A percentile compares a stretch with the other conserved stretches of the same genome.
Evolutionary conservation across 2,888 invertebrate species (phyloP).

Genomic region (Drosophila pseudotakahashii): DNA sequence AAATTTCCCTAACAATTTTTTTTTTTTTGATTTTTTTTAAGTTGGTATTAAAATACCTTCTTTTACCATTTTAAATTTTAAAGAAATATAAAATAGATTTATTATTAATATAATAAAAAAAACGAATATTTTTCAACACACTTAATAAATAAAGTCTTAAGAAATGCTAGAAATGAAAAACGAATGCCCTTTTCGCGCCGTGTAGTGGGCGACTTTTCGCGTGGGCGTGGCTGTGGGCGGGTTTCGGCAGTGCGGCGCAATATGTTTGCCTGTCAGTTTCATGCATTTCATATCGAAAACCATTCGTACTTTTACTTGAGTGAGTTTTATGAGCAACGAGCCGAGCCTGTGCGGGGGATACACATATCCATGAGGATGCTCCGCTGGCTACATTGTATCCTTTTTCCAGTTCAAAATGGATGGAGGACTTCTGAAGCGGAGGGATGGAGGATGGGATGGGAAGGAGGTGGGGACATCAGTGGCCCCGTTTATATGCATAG

Average conservation of each 20-base stretch:
- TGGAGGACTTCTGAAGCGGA: background rate
- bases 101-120: too few relatives aligned
- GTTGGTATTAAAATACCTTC: too few relatives aligned
- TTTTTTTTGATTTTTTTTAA: too few relatives aligned
- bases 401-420: constrained; percentile 35
- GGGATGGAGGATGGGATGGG: background rate
- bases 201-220: constrained; percentile 9
- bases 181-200: background rate
- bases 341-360: constrained; percentile 54
- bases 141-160: too few relatives aligned
- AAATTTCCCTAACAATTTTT: too few relatives aligned
- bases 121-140: too few relatives aligned
- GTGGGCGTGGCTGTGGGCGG: constrained; percentile 3
- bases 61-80: too few relatives aligned
- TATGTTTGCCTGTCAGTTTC: constrained; percentile 79
- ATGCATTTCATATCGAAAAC: constrained; percentile 80
- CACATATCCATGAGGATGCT: constrained; percentile 75
- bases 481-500: constrained; percentile 68
- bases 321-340: constrained; percentile 77
- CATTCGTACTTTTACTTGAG: constrained; percentile 81
- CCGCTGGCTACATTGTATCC: constrained; percentile 70
- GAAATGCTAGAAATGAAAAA: background rate
- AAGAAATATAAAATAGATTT: too few relatives aligned
- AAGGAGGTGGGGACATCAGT: constrained; percentile 38
- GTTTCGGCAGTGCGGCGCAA: constrained; percentile 65